Conservation (phyloP, 2,113 vertebrate species). For the Epinephelus moara region DNA sequence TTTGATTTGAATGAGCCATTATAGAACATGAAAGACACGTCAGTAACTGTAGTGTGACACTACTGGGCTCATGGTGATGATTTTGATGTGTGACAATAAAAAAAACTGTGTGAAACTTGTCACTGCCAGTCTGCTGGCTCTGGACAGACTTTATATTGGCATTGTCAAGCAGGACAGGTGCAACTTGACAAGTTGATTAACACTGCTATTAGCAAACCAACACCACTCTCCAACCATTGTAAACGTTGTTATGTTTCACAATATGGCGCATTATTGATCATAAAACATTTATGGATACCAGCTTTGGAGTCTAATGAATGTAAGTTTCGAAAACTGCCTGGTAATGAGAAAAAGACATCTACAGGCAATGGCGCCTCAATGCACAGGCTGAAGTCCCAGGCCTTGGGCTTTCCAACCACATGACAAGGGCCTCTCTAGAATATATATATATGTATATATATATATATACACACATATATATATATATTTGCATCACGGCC, state of each 20-base stretch:
- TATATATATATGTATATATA: too few relatives aligned
- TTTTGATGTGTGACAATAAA: constrained; percentile 29
- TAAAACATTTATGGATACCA: constrained; percentile 21
- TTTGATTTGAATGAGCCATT: constrained; percentile 28
- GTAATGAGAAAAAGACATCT: background rate
- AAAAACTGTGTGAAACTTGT: constrained; percentile 33
- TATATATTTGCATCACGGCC: too few relatives aligned
- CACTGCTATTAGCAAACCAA: constrained; percentile 34
- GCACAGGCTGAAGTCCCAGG: too few relatives aligned
- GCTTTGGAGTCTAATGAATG: background rate
- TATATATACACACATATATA: too few relatives aligned
- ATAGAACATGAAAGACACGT: constrained; percentile 17
- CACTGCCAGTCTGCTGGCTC: constrained; percentile 8
- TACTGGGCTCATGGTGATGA: constrained; percentile 4
- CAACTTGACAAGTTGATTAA: constrained; percentile 35
- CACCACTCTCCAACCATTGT: constrained; percentile 5
- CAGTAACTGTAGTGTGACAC: constrained; percentile 27
- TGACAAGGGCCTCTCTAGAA: too few relatives aligned
- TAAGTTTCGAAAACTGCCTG: background rate
- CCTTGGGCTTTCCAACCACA: too few relatives aligned
- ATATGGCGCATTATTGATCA: constrained; percentile 19
- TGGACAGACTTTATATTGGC: constrained; percentile 30
- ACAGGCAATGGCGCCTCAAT: too few relatives aligned
- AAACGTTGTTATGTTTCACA: constrained; percentile 17
- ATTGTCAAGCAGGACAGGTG: constrained; percentile 20